Percentiles rank a stretch among this genome's conserved stretches.
phyloP scores from a whole-genome alignment of 2,888 invertebrate genomes.

The Ormyrus nitidulus region DNA sequence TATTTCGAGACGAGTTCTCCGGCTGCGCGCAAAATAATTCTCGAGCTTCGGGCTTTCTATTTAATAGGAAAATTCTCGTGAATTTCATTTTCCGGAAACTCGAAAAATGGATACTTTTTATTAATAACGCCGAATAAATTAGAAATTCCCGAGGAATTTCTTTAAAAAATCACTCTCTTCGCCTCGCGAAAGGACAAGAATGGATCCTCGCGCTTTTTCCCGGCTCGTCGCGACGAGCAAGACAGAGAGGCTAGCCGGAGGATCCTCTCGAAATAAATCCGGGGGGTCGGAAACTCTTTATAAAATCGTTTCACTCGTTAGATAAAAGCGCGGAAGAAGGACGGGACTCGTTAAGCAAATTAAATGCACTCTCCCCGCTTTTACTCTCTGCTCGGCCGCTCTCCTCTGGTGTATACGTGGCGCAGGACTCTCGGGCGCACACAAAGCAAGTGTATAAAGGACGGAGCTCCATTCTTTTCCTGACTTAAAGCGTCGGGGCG shows the following conservation, averaged over 20 bases:
- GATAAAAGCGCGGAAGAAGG: conserved; percentile 62
- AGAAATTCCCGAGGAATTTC: too few species aligned
- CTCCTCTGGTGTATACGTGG: background rate
- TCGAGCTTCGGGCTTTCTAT: too few species aligned
- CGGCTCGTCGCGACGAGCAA: background rate
- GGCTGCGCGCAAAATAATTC: too few species aligned
- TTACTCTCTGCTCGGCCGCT: background rate
- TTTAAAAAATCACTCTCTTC: too few species aligned
- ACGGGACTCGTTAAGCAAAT: conserved; percentile 64
- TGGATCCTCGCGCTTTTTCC: too few species aligned
- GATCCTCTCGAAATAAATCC: conserved; percentile 60
- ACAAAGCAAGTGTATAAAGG: conserved; percentile 23
- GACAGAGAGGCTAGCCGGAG: background rate
- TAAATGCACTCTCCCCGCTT: conserved; percentile 61
- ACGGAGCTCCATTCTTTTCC: conserved; percentile 28
- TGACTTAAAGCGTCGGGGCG: conserved; percentile 23
- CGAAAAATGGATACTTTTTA: too few species aligned
- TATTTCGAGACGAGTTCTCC: too few species aligned
- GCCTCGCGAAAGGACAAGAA: too few species aligned
- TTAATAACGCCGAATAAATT: too few species aligned
- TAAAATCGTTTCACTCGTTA: conserved; percentile 60
- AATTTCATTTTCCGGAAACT: too few species aligned
- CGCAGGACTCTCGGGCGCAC: conserved; percentile 12
- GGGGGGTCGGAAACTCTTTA: conserved; percentile 57
- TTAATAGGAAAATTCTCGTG: too few species aligned